These are phyloP conservation scores for Caenorhabditis plicata DNA, from an alignment of 2,888 invertebrate genomes.

Conservation along the genomic window DNA sequence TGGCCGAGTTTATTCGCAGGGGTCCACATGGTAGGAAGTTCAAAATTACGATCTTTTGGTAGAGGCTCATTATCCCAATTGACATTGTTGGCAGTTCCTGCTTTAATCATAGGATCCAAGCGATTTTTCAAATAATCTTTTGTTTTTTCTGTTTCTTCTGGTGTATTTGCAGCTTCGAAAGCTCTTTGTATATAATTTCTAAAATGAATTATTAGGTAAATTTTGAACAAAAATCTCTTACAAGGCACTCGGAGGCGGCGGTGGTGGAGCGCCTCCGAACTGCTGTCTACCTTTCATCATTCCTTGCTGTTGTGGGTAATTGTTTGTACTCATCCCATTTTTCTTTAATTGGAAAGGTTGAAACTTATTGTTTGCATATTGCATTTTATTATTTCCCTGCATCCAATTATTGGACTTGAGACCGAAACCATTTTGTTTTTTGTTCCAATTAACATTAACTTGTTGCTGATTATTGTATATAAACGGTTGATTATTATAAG, in stretches of 20 bases:
- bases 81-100: slow-evolving; percentile 82
- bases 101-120: slow-evolving; percentile 85
- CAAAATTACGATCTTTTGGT: slow-evolving; percentile 71
- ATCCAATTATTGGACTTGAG: too few relatives aligned
- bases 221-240: too few relatives aligned
- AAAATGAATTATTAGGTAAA: too few relatives aligned
- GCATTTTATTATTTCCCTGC: too few relatives aligned
- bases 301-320: too few relatives aligned
- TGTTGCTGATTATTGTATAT: slow-evolving; percentile 15
- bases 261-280: slow-evolving; percentile 4
- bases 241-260: slow-evolving; percentile 17
- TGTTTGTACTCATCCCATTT: not conserved
- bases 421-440: slow-evolving; percentile 3
- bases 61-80: slow-evolving; percentile 93
- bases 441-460: slow-evolving; percentile 26
- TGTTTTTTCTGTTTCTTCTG: slow-evolving; percentile 87
- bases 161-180: slow-evolving; percentile 83
- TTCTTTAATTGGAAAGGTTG: slow-evolving; percentile 23
- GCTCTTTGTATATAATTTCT: slow-evolving; percentile 85
- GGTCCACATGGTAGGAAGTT: slow-evolving; percentile 45
- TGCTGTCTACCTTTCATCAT: not conserved
- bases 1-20: slow-evolving; percentile 43
- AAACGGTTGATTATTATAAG: slow-evolving; percentile 20
- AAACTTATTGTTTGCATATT: slow-evolving; percentile 5
- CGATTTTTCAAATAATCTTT: slow-evolving; percentile 91